Percentiles rank a stretch among this genome's conserved stretches.
These are phyloP conservation scores for human DNA, from an alignment of 2,113 vertebrate species.

Conservation along the genomic window DNA sequence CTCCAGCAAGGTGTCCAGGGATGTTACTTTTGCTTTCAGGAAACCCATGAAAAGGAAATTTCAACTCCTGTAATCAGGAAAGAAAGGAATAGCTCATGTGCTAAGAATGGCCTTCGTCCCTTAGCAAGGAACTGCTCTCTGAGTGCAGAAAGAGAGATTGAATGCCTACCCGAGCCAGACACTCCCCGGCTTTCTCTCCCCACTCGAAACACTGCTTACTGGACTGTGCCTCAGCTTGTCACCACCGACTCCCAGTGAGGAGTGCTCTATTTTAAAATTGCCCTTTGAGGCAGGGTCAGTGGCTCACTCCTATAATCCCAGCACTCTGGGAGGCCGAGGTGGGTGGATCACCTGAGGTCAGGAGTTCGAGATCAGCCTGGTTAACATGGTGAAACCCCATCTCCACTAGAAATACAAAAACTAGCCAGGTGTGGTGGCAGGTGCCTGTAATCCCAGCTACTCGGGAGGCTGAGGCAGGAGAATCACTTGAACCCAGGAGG, in stretches of 20 bases:
- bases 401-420: too few relatives aligned
- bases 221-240: accelerated
- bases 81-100: background rate
- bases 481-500: too few relatives aligned
- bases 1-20: background rate
- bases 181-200: too few relatives aligned
- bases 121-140: background rate
- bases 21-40: background rate
- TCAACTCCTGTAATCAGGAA: background rate
- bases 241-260: accelerated
- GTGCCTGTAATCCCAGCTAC: too few relatives aligned
- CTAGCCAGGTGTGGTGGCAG: too few relatives aligned
- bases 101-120: background rate
- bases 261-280: background rate
- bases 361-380: too few relatives aligned
- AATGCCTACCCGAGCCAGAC: background rate
- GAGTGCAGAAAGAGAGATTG: background rate
- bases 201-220: background rate
- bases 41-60: background rate
- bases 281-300: background rate
- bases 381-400: too few relatives aligned
- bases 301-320: too few relatives aligned
- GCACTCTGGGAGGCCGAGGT: too few relatives aligned
- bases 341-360: too few relatives aligned
- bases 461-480: too few relatives aligned